Base-by-base conservation (phyloP, 2,113 vertebrate species). In the Grammomys surdaster region DNA sequence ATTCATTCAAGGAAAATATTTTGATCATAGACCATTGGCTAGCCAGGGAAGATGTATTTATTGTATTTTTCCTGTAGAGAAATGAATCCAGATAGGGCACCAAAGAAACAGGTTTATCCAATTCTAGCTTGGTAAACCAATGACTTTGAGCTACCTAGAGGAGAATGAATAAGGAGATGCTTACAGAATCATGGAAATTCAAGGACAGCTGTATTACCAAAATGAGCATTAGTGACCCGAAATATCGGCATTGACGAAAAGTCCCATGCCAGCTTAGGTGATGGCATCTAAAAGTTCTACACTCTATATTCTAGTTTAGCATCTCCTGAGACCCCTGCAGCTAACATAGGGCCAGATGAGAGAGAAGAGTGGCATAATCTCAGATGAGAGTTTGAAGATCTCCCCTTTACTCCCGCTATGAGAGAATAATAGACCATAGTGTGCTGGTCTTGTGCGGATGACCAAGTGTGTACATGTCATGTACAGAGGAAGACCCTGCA, bases 1-100 rank as follows among this genome's bases (percentile, higher is more conserved):
- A 81, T 67, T n/a, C 75, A 88, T 43, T 46, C 77, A 88, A 48
- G n/a, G 77, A 80, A 91, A 91, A 60, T 13, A 69, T 69, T 77
- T 51, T 89, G 24, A 92, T 33, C 16, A 43, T 40, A 33, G 31
- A 43, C 72, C 72, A 60, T 75, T 65, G 54, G 2, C 12, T 73
- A 36, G 2, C 70, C 22, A 60, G 9, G 56, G 17, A 58, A n/a
- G n/a, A 87, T 78, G 43, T 43, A 86, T n/a, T 70, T 87, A 36
- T 19, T 40, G 1, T 26, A 72, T 56, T 48, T 36, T 56, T 2
- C 86, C 72, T 24, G 20, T 69, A 67, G 36, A 88, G 67, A 73
- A 88, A 88, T 56, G 46, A 88, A 54, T 17, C 31, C 60, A 69
- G 84, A 36, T 36, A 51, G 17, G 19, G 63, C 17, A 69, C 43